These are phyloP conservation scores for Drosophila pseudoobscura DNA, from an alignment of 1,140 invertebrate species.

Conservation along the genomic window DNA sequence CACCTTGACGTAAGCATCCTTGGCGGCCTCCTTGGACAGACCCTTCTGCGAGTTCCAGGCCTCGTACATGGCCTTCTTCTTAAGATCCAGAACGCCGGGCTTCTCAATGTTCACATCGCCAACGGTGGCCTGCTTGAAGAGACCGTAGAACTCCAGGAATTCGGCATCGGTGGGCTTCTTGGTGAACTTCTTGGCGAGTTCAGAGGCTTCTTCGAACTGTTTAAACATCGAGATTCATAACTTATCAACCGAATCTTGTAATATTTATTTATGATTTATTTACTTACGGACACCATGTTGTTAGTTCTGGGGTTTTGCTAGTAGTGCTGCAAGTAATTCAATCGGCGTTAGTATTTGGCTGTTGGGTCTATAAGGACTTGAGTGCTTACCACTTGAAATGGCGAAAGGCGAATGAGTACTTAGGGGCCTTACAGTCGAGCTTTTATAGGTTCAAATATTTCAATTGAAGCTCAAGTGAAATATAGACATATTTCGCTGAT, in stretches of 20 bases:
- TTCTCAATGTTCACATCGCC: constrained; percentile 91
- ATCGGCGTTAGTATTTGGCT: too few species aligned
- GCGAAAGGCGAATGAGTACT: constrained; percentile 42
- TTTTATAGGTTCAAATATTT: constrained; percentile 25
- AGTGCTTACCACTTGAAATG: constrained; percentile 37
- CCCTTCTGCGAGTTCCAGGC: constrained; percentile 95
- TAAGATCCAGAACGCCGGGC: constrained; percentile 95
- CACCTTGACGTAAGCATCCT: constrained; percentile 91
- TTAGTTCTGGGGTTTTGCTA: constrained; percentile 10
- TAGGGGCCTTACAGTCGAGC: not conserved
- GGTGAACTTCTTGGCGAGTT: constrained; percentile 90
- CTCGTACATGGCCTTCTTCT: constrained; percentile 98
- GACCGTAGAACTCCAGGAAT: constrained; percentile 92
- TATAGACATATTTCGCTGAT: constrained; percentile 35
- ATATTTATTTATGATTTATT: not conserved
- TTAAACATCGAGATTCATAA: not conserved
- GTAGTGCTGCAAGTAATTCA: constrained; percentile 5
- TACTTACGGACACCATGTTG: constrained; percentile 43
- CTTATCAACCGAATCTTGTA: not conserved
- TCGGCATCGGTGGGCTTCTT: constrained; percentile 91
- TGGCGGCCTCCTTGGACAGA: constrained; percentile 90
- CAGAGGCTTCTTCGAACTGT: constrained; percentile 90
- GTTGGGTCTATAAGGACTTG: constrained; percentile 1
- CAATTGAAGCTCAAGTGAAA: constrained; percentile 6
- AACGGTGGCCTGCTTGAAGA: constrained; percentile 93